Evolutionary conservation across 2,888 invertebrate species (phyloP).

Genomic region (Copidosoma aretas): DNA sequence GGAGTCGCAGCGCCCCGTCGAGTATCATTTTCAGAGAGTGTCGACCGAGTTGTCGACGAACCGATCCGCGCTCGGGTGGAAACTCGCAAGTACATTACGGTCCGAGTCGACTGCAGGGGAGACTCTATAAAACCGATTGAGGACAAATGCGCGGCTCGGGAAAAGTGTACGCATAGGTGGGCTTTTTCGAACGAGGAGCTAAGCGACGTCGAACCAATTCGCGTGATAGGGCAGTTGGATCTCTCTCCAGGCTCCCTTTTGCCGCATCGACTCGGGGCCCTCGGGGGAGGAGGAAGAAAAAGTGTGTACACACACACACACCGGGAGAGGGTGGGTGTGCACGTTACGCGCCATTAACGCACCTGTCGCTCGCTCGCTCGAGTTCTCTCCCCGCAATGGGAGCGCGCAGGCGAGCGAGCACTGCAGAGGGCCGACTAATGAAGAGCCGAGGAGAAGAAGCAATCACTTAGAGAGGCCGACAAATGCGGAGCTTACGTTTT

Average conservation of each 20-base stretch:
- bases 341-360: constrained; percentile 59
- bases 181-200: constrained; percentile 55
- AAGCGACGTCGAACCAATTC: constrained; percentile 60
- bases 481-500: too few relatives aligned
- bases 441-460: constrained; percentile 60
- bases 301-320: background rate
- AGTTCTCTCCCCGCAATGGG: too few relatives aligned
- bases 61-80: too few relatives aligned
- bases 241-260: constrained; percentile 19
- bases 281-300: background rate
- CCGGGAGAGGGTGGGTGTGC: too few relatives aligned
- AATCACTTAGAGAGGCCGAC: constrained; percentile 55
- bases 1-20: too few relatives aligned
- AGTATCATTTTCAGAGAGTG: too few relatives aligned
- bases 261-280: background rate
- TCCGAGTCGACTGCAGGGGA: too few relatives aligned
- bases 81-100: too few relatives aligned
- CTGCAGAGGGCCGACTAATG: constrained; percentile 48
- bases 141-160: too few relatives aligned
- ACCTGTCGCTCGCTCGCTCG: constrained; percentile 55
- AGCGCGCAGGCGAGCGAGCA: constrained; percentile 23
- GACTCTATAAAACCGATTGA: too few relatives aligned
- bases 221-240: constrained; percentile 56
- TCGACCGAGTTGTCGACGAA: too few relatives aligned
- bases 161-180: too few relatives aligned